Evolutionary conservation across 2,113 vertebrate genomes (phyloP).

Genomic region (Stomatorhinus ivindoensis): DNA sequence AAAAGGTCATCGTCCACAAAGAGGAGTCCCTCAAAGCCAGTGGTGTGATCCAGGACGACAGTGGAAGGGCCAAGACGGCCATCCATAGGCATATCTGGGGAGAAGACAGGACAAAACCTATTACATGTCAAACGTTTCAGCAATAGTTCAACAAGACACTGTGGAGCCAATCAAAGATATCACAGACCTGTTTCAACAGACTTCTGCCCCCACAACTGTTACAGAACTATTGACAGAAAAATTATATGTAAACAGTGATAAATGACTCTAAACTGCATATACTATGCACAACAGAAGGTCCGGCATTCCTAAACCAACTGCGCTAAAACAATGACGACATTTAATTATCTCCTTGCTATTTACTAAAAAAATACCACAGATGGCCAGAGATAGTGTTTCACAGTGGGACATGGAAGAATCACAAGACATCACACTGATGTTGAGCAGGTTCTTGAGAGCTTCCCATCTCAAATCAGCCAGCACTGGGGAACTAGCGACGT

Average conservation of each 20-base stretch:
- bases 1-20: constrained; percentile 94
- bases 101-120: neutral
- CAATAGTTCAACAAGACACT: neutral
- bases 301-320: neutral
- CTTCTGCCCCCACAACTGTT: neutral
- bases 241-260: neutral
- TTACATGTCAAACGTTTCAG: neutral
- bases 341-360: neutral
- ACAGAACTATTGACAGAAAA: neutral
- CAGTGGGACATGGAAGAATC: neutral
- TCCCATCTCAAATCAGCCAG: neutral
- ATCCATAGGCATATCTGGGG: constrained; percentile 56
- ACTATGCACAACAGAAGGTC: neutral
- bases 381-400: neutral
- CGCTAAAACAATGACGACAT: neutral
- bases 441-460: neutral
- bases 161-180: neutral
- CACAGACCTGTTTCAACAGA: neutral
- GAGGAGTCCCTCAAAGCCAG: constrained; percentile 90
- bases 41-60: constrained; percentile 90
- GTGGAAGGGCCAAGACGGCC: constrained; percentile 83
- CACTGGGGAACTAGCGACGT: neutral
- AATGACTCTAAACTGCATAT: neutral
- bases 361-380: neutral
- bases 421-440: neutral